Base-by-base conservation (phyloP, 1,140 invertebrate species). In the Drosophila fuyamai region DNA sequence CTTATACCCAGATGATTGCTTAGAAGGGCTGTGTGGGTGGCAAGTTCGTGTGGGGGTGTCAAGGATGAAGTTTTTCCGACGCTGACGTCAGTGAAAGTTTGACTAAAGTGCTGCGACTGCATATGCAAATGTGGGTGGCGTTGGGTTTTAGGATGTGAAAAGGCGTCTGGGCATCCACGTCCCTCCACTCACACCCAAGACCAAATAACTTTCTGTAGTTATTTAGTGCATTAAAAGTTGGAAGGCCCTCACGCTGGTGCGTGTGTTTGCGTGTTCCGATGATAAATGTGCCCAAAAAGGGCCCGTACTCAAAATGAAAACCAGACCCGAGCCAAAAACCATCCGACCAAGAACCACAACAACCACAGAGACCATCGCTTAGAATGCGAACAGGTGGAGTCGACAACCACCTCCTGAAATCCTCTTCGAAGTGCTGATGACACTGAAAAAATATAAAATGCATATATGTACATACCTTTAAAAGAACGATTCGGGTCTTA, bases 211-310 rank as follows among this genome's bases (percentile, higher is more conserved):
- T 76, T 76, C 43, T 38, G 18, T 66, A 67, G 72, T 76, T 67
- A 65, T 66, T 76, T 76, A 60, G 44, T 76, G 73, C 73, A 76
- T 76, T 76, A 60, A 68, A 76, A 76, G 62, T 76, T 76, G 18
- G 29, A 14, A 16, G 40, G 2, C 51, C 53, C 29, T 55, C 36
- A 3, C 4, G 35, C 57, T 9, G 35, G 18, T 59, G 40, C 8
- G 36, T 38, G 51, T 32, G 14, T 41, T n/a, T 53, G n/a, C 12
- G 13, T 8, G 3, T 27, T 27, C n/a, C 18, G 47, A 36, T 76
- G 72, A 76, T 76, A 63, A 58, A 75, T 76, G 27, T 36, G 4
- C 10, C 10, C 61, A 18, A 46, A 29, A 13, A 32, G 14, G 53
- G 14, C 9, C 53, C 0, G 18, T 7, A 18, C 4, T 38, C 27